Evolutionary conservation across 2,797 vertebrate species (phyloP).

Genomic region (Eidolon dupreanum): DNA sequence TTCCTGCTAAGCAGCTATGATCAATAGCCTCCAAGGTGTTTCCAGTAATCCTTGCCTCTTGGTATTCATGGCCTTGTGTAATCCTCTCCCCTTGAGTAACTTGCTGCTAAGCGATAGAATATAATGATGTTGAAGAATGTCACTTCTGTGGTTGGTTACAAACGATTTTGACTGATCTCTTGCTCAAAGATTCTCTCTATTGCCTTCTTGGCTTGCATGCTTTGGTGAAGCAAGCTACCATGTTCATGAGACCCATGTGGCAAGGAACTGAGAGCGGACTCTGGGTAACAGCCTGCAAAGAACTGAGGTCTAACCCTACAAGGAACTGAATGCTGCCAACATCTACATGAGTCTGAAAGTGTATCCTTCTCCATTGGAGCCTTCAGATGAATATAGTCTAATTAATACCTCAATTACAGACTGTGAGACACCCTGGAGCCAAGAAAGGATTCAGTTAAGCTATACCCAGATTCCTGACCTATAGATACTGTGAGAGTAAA

Average conservation of each 20-base stretch:
- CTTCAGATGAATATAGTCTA: background rate
- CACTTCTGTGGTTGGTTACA: background rate
- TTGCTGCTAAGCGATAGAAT: background rate
- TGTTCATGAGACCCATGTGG: background rate
- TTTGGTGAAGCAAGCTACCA: background rate
- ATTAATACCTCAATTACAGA: background rate
- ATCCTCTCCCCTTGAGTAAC: background rate
- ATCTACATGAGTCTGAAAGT: background rate
- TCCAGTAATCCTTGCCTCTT: background rate
- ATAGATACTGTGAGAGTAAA: background rate
- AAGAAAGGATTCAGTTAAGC: background rate
- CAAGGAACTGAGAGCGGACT: background rate
- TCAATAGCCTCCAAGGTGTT: background rate
- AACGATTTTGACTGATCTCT: background rate
- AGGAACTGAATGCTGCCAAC: background rate
- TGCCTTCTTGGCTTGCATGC: background rate
- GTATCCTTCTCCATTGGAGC: background rate
- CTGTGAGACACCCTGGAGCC: background rate
- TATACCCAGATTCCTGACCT: background rate
- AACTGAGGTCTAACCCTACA: background rate
- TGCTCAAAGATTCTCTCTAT: background rate
- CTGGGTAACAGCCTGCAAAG: background rate
- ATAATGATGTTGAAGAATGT: background rate
- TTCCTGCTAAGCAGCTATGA: background rate
- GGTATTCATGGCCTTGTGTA: background rate